These are phyloP conservation scores for Coelopa pilipes DNA, from an alignment of 2,888 invertebrate genomes.

Conservation along the genomic window DNA sequence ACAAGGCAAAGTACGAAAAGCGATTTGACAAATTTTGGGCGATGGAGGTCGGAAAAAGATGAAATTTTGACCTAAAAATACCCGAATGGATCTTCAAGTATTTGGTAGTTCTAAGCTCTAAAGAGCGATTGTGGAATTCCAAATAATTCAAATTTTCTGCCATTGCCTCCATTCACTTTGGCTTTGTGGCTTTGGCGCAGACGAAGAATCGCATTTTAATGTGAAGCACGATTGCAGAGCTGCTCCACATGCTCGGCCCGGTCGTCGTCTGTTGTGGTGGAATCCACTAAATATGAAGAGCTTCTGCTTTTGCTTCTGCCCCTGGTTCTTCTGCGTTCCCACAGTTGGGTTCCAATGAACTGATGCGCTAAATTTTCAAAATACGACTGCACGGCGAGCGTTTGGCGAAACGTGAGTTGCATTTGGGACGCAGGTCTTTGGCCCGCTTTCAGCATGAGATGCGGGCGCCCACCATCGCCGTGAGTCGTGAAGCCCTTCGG, in stretches of 20 bases:
- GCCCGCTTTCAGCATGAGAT: too few species aligned
- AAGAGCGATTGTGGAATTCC: too few species aligned
- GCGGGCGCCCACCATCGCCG: neutral
- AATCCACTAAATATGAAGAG: too few species aligned
- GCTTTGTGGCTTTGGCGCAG: neutral
- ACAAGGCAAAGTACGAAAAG: too few species aligned
- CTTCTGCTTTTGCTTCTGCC: too few species aligned
- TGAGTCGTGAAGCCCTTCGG: neutral
- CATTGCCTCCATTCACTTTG: neutral
- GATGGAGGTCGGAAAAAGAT: too few species aligned
- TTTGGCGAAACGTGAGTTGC: constrained; percentile 36
- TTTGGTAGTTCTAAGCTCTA: too few species aligned
- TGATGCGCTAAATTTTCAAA: constrained; percentile 36
- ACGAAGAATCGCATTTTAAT: neutral
- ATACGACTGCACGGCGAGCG: neutral
- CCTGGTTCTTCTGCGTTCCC: too few species aligned
- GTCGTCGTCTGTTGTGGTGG: too few species aligned
- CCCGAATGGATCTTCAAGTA: too few species aligned
- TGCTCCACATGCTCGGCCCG: neutral
- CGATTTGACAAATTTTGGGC: too few species aligned
- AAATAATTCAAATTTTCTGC: neutral
- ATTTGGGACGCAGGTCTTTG: constrained; percentile 30
- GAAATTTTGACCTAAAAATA: too few species aligned
- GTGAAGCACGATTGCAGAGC: neutral
- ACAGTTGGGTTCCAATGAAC: constrained; percentile 37